Conservation (phyloP, 2,888 invertebrate species). For the Drosophila meridionalis region DNA sequence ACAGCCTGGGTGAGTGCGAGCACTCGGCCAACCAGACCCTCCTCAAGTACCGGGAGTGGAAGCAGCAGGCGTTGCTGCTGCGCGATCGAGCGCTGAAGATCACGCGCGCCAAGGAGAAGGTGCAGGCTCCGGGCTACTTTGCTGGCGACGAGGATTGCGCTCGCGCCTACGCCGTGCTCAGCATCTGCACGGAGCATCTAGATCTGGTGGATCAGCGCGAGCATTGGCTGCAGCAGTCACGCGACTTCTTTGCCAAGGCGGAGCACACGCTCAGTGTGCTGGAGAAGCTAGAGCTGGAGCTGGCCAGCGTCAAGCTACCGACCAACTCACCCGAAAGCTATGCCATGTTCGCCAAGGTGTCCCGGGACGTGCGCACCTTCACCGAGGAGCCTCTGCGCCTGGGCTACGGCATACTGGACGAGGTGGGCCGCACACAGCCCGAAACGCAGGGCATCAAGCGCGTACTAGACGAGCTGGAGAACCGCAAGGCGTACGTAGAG, state of each 20-base stretch:
- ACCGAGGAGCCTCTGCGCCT: conserved; percentile 89
- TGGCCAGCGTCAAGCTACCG: conserved; percentile 88
- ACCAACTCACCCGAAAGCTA: conserved; percentile 89
- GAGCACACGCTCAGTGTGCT: conserved; percentile 89
- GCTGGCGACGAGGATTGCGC: conserved; percentile 89
- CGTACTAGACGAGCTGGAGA: conserved; percentile 90
- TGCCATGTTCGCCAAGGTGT: conserved; percentile 89
- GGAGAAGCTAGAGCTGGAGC: conserved; percentile 90
- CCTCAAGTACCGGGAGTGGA: conserved; percentile 89
- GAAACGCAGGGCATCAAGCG: conserved; percentile 89
- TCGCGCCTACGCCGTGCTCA: conserved; percentile 89
- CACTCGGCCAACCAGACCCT: conserved; percentile 89
- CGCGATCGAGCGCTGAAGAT: conserved; percentile 91
- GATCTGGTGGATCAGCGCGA: conserved; percentile 90
- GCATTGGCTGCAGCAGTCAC: conserved; percentile 88
- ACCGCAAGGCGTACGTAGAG: conserved; percentile 88
- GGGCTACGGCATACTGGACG: conserved; percentile 90
- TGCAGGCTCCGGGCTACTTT: conserved; percentile 89
- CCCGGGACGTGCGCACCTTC: conserved; percentile 88
- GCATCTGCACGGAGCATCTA: conserved; percentile 89
- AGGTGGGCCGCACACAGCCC: conserved; percentile 87
- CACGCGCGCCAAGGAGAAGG: conserved; percentile 91
- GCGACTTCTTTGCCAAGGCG: conserved; percentile 91
- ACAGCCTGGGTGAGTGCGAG: conserved; percentile 88
- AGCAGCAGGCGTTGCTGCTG: conserved; percentile 89